Percentiles rank a stretch among this genome's conserved stretches.
These are phyloP conservation scores for Lindbergichthys nudifrons DNA, from an alignment of 2,797 vertebrate species.

Conservation along the genomic window DNA sequence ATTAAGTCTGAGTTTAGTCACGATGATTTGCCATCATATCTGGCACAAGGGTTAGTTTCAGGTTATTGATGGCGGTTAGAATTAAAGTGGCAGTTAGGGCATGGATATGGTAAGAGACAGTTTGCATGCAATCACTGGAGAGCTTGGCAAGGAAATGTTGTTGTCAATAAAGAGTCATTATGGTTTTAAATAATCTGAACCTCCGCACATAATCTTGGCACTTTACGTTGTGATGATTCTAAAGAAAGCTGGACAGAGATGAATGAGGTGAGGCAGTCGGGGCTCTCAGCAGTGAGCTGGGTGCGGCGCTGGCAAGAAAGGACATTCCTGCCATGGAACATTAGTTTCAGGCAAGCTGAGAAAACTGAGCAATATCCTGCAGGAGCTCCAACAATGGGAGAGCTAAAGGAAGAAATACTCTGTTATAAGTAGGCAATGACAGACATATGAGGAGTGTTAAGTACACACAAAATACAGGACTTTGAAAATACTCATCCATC, in stretches of 20 bases:
- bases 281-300: background rate
- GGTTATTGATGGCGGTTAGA: background rate
- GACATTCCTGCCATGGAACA: constrained; percentile 27
- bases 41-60: background rate
- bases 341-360: background rate
- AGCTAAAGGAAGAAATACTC: background rate
- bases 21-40: too few relatives aligned
- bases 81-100: background rate
- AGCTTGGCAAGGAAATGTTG: background rate
- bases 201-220: background rate
- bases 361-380: constrained; percentile 49
- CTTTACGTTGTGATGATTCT: background rate
- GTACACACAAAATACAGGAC: background rate
- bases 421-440: constrained; percentile 15
- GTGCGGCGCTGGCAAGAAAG: constrained; percentile 1
- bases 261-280: background rate
- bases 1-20: too few relatives aligned
- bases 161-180: background rate
- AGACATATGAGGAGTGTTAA: background rate
- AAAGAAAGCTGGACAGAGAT: background rate
- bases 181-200: background rate
- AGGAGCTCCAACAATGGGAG: background rate
- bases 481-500: background rate
- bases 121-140: background rate
- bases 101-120: background rate